These are phyloP conservation scores for Etheostoma spectabile DNA, from an alignment of 2,113 vertebrate genomes.

Conservation along the genomic window DNA sequence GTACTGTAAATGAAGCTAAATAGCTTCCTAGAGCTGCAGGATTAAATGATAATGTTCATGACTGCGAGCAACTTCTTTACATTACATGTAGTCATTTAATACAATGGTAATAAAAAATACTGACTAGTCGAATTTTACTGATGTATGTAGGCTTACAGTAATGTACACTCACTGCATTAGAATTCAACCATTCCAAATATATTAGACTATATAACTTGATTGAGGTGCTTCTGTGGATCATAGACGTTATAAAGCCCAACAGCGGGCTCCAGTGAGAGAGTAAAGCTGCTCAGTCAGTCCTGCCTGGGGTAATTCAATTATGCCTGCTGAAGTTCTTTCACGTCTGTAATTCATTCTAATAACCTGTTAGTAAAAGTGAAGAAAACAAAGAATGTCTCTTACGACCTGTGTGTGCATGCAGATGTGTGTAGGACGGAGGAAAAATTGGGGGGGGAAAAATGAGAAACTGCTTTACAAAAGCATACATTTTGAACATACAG, in stretches of 20 bases:
- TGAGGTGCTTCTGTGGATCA: conserved; percentile 24
- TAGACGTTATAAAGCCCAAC: conserved; percentile 30
- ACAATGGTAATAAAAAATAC: background rate
- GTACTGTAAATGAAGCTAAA: conserved; percentile 1
- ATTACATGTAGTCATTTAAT: conserved; percentile 9
- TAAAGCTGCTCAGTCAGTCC: conserved; percentile 37
- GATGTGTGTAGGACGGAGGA: conserved; percentile 14
- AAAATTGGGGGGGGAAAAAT: conserved; percentile 1
- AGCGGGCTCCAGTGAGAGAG: conserved; percentile 31
- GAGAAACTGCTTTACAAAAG: conserved; percentile 27
- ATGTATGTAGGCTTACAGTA: background rate
- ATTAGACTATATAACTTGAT: background rate
- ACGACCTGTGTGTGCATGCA: conserved; percentile 17
- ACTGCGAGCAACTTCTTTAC: background rate
- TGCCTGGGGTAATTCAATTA: conserved; percentile 46
- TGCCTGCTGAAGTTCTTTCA: conserved; percentile 41
- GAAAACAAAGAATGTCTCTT: conserved; percentile 46
- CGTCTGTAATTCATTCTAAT: conserved; percentile 62
- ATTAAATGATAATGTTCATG: background rate
- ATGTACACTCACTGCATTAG: background rate
- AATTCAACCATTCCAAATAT: background rate
- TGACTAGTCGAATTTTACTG: conserved; percentile 3
- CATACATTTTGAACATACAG: conserved; percentile 4
- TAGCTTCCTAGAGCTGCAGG: background rate
- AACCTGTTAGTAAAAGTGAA: conserved; percentile 54